A percentile compares a stretch with the other conserved stretches of the same genome.
These are phyloP conservation scores for Oeneis ivallda DNA, from an alignment of 2,888 invertebrate genomes.

Conservation along the genomic window DNA sequence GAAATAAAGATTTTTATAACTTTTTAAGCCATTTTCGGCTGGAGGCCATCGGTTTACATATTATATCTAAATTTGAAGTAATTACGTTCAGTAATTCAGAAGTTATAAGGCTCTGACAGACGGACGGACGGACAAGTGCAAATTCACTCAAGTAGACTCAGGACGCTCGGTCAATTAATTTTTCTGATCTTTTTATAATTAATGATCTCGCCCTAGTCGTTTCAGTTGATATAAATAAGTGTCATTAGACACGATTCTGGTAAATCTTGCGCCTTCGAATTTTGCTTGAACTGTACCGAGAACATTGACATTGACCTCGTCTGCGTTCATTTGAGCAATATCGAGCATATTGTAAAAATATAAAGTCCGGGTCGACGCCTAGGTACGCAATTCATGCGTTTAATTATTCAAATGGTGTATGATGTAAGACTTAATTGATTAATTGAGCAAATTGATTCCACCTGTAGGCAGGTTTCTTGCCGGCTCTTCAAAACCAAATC, in stretches of 20 bases:
- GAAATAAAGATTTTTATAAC: no score
- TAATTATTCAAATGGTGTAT: slow-evolving; percentile 10
- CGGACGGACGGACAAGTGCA: no score
- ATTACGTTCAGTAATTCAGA: no score
- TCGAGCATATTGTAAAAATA: not conserved
- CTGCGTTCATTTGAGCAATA: not conserved
- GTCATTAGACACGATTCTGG: slow-evolving; percentile 6
- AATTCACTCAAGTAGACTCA: no score
- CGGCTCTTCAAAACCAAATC: no score
- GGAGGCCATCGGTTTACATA: no score
- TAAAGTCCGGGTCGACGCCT: slow-evolving; percentile 14
- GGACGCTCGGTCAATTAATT: no score
- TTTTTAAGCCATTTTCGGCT: no score
- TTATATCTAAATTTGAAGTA: no score
- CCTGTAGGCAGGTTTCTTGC: not conserved
- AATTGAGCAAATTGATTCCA: not conserved
- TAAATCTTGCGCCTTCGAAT: slow-evolving; percentile 15
- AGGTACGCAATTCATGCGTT: slow-evolving; percentile 16
- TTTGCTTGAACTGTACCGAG: slow-evolving; percentile 12
- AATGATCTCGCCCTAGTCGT: not conserved
- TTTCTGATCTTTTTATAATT: no score
- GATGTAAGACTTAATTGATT: not conserved
- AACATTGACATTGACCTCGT: slow-evolving; percentile 24
- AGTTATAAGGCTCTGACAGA: no score
- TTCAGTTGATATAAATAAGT: slow-evolving; percentile 12